Conservation (phyloP, 2,113 vertebrate genomes). For the Fulmarus glacialis region DNA sequence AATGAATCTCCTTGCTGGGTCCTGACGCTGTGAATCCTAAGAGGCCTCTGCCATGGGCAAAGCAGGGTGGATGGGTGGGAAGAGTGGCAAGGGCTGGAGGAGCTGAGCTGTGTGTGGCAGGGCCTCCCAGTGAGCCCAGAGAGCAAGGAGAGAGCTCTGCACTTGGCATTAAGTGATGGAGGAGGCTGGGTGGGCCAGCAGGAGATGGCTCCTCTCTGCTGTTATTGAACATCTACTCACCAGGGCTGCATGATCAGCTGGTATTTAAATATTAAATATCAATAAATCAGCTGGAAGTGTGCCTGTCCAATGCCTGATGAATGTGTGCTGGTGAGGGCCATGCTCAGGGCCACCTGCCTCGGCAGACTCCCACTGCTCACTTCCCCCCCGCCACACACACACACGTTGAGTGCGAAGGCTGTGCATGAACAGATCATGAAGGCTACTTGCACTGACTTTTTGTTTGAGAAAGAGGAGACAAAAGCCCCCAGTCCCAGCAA, state of each 20-base stretch:
- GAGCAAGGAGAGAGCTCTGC: neutral
- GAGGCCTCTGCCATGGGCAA: neutral
- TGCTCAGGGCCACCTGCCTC: neutral
- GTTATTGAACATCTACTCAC: neutral
- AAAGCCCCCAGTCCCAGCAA: neutral
- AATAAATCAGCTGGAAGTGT: conserved; percentile 32
- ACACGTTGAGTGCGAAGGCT: neutral
- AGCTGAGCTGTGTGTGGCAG: neutral
- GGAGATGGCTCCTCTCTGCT: neutral
- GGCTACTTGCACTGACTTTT: neutral
- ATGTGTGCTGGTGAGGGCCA: neutral
- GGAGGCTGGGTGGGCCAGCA: neutral
- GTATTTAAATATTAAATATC: conserved; percentile 51
- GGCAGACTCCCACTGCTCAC: neutral
- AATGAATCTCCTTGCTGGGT: neutral
- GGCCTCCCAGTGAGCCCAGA: accelerated
- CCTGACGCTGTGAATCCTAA: neutral
- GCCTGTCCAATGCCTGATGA: neutral
- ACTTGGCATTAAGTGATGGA: neutral
- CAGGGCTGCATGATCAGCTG: neutral
- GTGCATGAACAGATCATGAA: neutral
- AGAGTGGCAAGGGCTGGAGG: neutral
- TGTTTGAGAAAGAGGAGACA: neutral
- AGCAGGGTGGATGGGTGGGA: neutral
- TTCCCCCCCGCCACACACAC: neutral